These are phyloP conservation scores for Osmerus mordax DNA, from an alignment of 2,113 vertebrate genomes.

Conservation along the genomic window DNA sequence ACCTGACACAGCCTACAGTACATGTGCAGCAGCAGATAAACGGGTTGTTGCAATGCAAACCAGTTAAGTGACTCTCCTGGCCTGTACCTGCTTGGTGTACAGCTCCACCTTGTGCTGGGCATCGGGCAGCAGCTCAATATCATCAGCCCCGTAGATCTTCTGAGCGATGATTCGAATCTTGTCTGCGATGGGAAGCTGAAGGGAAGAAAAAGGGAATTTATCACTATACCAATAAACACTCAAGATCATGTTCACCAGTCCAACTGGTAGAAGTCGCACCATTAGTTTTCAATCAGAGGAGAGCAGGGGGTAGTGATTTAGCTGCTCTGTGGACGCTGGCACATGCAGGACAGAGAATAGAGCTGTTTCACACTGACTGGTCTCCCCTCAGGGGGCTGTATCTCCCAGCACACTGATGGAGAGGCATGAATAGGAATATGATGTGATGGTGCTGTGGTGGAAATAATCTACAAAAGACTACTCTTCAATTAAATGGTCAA, in stretches of 20 bases:
- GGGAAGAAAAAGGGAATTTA: neutral
- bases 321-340: no score
- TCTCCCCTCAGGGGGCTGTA: neutral
- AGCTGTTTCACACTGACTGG: neutral
- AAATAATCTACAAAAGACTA: no score
- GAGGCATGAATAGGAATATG: no score
- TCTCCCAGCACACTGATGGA: no score
- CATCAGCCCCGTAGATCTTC: conserved; percentile 92
- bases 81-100: conserved; percentile 89
- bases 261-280: no score
- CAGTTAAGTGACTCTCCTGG: neutral
- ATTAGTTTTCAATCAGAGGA: no score
- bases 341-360: neutral
- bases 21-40: no score
- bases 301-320: no score
- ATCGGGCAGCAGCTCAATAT: conserved; percentile 90
- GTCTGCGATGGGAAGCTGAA: conserved; percentile 83
- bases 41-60: neutral
- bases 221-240: neutral
- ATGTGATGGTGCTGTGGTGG: no score
- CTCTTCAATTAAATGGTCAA: no score
- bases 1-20: no score
- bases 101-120: conserved; percentile 86
- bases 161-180: conserved; percentile 94
- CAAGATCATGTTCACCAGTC: neutral